These are phyloP conservation scores for Plebejus melissa DNA, from an alignment of 2,888 invertebrate species.

Conservation along the genomic window DNA sequence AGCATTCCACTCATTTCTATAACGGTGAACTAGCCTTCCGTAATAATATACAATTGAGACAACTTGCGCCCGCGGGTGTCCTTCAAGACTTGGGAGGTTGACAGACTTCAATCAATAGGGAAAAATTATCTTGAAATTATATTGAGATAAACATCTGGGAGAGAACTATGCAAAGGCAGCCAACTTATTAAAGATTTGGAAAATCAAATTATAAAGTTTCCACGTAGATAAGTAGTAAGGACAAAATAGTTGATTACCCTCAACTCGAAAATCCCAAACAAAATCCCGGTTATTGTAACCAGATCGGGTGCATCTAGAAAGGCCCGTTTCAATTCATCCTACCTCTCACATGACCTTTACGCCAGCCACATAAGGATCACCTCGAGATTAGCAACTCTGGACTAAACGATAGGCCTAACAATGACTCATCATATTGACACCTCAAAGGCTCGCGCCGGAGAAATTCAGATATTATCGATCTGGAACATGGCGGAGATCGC, in stretches of 20 bases:
- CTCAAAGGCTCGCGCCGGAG: conserved; percentile 29
- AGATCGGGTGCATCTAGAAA: conserved; percentile 1
- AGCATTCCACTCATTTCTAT: conserved; percentile 21
- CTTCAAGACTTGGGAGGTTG: no score
- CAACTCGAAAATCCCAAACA: background rate
- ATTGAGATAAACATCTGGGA: no score
- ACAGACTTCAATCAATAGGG: background rate
- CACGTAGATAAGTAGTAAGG: no score
- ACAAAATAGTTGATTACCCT: no score
- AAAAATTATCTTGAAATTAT: background rate
- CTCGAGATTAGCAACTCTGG: background rate
- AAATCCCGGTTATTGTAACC: background rate
- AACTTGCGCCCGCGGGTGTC: background rate
- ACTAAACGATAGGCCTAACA: conserved; percentile 21
- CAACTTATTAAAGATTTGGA: no score
- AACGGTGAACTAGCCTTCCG: conserved; percentile 9
- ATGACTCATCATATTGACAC: conserved; percentile 32
- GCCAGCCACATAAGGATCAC: background rate
- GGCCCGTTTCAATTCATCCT: background rate
- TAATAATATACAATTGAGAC: background rate
- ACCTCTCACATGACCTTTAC: background rate
- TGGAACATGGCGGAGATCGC: conserved; percentile 35
- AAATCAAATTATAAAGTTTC: no score
- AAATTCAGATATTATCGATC: conserved; percentile 35
- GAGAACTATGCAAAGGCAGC: no score